Base-by-base conservation (phyloP, 1,140 invertebrate species). In the Melitaea cinxia region DNA sequence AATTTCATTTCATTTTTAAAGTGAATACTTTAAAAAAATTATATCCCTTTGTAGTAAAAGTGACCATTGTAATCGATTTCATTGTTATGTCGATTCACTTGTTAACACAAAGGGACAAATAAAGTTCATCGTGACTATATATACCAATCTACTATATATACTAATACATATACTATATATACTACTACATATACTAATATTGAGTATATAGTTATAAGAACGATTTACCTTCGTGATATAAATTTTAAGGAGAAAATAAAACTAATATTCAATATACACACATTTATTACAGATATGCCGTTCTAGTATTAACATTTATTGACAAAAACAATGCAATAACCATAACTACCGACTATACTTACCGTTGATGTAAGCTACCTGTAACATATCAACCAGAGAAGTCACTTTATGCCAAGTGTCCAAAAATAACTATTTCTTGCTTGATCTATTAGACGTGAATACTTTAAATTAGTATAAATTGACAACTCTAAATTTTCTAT, bases 201-300 rank as follows among this genome's bases (percentile, higher is more conserved):
- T n/a, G n/a, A n/a, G n/a, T n/a, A n/a, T n/a, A n/a, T n/a, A n/a
- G n/a, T n/a, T n/a, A n/a, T n/a, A n/a, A n/a, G n/a, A n/a, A n/a
- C n/a, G n/a, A n/a, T n/a, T n/a, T n/a, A n/a, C n/a, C n/a, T n/a
- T n/a, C n/a, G n/a, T n/a, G n/a, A n/a, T n/a, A n/a, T n/a, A n/a
- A n/a, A n/a, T n/a, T n/a, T n/a, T n/a, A 15, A 9, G 37, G 37
- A 65, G 4, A 33, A 70, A 78, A 71, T 74, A 68, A 82, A 77
- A 75, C 26, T 54, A 42, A 49, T 28, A 19, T 53, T 77, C 75
- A 86, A 85, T 86, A 82, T 88, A 85, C 86, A 89, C 83, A 89
- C 87, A 88, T 89, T 89, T 89, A 89, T 85, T 89, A 85, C 81
- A 85, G 83, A 89, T 88, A 89, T 88, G 85, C 80, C 75, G 67